Evolutionary conservation across 2,113 vertebrate species (phyloP).

Genomic region (Stictonetta naevosa): DNA sequence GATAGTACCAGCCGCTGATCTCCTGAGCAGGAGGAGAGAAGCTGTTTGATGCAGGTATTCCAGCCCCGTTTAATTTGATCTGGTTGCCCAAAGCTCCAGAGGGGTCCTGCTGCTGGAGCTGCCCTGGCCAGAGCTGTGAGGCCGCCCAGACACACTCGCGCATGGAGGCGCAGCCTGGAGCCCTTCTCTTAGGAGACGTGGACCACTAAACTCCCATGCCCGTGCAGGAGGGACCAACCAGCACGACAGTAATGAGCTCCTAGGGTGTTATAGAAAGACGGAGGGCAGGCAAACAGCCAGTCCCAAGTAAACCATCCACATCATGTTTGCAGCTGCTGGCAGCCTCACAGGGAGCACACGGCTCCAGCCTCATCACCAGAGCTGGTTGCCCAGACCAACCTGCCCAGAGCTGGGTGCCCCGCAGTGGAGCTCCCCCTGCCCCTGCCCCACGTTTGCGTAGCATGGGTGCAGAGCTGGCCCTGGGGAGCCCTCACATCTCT

Average conservation of each 20-base stretch:
- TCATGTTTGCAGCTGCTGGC: fast-evolving
- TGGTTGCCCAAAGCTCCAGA: background rate
- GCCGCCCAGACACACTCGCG: background rate
- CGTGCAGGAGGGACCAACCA: background rate
- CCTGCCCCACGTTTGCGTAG: background rate
- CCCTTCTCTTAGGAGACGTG: background rate
- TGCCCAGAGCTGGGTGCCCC: background rate
- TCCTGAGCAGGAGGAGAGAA: slow-evolving; percentile 70
- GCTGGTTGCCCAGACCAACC: background rate
- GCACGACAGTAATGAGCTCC: background rate
- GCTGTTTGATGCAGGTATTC: background rate
- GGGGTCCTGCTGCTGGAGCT: background rate
- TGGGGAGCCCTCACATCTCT: fast-evolving
- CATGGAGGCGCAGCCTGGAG: background rate
- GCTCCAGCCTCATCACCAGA: background rate
- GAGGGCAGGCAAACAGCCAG: background rate
- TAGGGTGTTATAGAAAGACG: background rate
- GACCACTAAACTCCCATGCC: background rate
- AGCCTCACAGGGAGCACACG: fast-evolving
- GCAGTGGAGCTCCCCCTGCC: background rate
- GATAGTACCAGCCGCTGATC: slow-evolving; percentile 90
- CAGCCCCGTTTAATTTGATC: background rate
- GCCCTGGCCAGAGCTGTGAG: background rate
- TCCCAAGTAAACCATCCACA: background rate
- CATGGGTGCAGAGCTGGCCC: background rate